A percentile compares a stretch with the other conserved stretches of the same genome.
Conservation (phyloP, 2,797 vertebrate species). For the Adelosebastes latens region DNA sequence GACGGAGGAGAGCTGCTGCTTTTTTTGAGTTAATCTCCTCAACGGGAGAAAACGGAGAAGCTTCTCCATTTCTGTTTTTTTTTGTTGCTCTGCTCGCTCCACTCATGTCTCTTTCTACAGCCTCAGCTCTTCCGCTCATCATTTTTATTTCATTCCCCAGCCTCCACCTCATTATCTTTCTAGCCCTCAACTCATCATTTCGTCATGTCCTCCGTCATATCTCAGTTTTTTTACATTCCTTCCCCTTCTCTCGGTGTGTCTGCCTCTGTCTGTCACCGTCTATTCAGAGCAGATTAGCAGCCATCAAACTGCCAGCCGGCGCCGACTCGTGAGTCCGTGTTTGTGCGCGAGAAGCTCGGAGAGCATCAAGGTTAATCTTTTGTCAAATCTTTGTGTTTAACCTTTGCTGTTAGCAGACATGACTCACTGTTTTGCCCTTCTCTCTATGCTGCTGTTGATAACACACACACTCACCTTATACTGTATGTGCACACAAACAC, state of each 20-base stretch:
- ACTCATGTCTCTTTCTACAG: background rate
- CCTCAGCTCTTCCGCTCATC: background rate
- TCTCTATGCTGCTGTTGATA: background rate
- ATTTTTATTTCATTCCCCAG: slow-evolving; percentile 24
- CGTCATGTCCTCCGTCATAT: slow-evolving; percentile 24
- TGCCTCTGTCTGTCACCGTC: slow-evolving; percentile 34
- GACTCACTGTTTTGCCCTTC: background rate
- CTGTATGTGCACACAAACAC: background rate
- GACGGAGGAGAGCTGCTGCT: background rate
- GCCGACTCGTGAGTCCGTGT: slow-evolving; percentile 37
- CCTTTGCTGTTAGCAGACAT: slow-evolving; percentile 1
- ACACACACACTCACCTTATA: background rate
- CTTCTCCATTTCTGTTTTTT: slow-evolving; percentile 5
- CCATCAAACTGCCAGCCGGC: slow-evolving; percentile 21
- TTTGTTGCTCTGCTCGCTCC: background rate
- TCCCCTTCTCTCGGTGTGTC: background rate
- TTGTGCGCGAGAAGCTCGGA: slow-evolving; percentile 8
- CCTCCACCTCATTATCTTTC: slow-evolving; percentile 33
- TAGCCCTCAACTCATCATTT: slow-evolving; percentile 15
- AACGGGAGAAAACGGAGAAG: slow-evolving; percentile 11
- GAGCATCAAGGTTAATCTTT: slow-evolving; percentile 43
- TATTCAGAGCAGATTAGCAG: slow-evolving; percentile 54
- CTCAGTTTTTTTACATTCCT: slow-evolving; percentile 15
- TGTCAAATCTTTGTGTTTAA: slow-evolving; percentile 37
- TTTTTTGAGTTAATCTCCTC: slow-evolving; percentile 27